Evolutionary conservation across 2,113 vertebrate genomes (phyloP).

Genomic region (Rhinogobius similis): DNA sequence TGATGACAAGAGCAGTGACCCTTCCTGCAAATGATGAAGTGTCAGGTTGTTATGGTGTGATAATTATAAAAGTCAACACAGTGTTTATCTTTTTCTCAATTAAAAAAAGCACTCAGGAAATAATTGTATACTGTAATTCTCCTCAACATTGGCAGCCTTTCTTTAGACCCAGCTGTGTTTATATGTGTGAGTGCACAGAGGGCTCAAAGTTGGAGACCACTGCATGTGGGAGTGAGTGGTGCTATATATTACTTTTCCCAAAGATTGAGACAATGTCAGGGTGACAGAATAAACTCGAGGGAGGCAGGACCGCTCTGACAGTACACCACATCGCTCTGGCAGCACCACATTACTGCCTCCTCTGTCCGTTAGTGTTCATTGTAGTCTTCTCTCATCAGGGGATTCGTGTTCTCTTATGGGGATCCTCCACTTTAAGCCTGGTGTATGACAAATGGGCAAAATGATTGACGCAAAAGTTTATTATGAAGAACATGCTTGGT

Average conservation of each 20-base stretch:
- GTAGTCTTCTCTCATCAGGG: constrained; percentile 42
- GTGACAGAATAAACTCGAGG: constrained; percentile 48
- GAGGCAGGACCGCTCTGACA: constrained; percentile 12
- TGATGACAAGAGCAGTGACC: constrained; percentile 39
- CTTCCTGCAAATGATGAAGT: constrained; percentile 13
- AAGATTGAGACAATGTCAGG: constrained; percentile 41
- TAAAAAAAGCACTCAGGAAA: not conserved
- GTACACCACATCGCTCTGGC: constrained; percentile 13
- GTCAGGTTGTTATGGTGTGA: constrained; percentile 11
- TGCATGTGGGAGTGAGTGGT: constrained; percentile 19
- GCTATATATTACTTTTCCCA: constrained; percentile 27
- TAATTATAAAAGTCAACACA: constrained; percentile 26
- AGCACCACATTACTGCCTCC: constrained; percentile 32
- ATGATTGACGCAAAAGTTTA: not conserved
- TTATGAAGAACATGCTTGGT: not conserved
- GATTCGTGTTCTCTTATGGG: constrained; percentile 61
- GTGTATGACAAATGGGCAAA: constrained; percentile 19
- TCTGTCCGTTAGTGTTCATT: constrained; percentile 9
- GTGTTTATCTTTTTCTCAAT: not conserved
- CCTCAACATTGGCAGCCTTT: constrained; percentile 7
- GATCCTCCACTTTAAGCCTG: constrained; percentile 52
- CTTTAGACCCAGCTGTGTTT: constrained; percentile 28
- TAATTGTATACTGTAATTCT: not conserved
- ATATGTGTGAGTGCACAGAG: not conserved
- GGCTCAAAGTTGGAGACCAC: constrained; percentile 8